Evolutionary conservation across 1,140 invertebrate genomes (phyloP).

Genomic region (Drosophila sp.): DNA sequence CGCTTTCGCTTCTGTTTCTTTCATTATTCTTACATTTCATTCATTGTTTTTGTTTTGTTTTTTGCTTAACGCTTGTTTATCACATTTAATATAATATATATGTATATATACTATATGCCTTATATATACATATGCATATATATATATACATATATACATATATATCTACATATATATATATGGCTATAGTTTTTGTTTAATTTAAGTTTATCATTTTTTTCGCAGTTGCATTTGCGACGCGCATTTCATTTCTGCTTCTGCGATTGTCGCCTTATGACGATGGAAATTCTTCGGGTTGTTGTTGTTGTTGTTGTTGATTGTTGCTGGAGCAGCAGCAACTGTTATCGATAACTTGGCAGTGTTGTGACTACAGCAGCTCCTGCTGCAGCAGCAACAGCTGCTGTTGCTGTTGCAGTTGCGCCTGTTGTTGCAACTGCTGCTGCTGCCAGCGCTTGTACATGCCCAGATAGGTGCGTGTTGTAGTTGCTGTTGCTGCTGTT

Average conservation of each 20-base stretch:
- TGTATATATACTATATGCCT: conserved; percentile 55
- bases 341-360: conserved; percentile 31
- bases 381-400: conserved; percentile 72
- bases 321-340: conserved; percentile 26
- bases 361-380: conserved; percentile 62
- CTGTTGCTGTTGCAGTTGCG: conserved; percentile 70
- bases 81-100: conserved; percentile 76
- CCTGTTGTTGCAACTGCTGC: conserved; percentile 72
- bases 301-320: conserved; percentile 25
- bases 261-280: conserved; percentile 20
- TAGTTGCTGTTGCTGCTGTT: conserved; percentile 26
- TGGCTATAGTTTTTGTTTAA: conserved; percentile 65
- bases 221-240: conserved; percentile 55
- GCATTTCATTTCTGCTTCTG: conserved; percentile 17
- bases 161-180: conserved; percentile 51
- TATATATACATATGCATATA: conserved; percentile 52
- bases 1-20: conserved; percentile 18
- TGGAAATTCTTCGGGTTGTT: conserved; percentile 63
- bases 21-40: conserved; percentile 28
- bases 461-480: conserved; percentile 63
- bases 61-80: conserved; percentile 78
- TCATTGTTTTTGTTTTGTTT: conserved; percentile 47
- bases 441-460: conserved; percentile 78
- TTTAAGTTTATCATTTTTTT: conserved; percentile 28
- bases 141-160: conserved; percentile 52